phyloP scores from a whole-genome alignment of 2,888 invertebrate species.

The Epistrophe grossulariae region DNA sequence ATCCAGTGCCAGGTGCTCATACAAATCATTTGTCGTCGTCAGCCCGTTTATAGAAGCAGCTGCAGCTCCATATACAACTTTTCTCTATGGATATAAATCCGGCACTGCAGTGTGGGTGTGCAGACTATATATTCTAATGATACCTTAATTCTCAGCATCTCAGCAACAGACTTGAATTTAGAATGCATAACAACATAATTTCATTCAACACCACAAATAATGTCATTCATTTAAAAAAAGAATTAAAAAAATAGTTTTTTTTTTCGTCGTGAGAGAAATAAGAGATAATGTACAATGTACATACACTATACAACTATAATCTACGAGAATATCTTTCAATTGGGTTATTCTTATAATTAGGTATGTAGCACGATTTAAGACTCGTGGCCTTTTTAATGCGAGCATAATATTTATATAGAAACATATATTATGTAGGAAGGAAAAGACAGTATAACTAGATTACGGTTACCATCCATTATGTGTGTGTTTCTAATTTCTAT shows the following conservation, averaged over 20 bases:
- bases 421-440: neutral
- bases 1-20: no score
- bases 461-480: neutral
- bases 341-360: conserved; percentile 41
- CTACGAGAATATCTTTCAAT: conserved; percentile 61
- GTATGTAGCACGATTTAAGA: conserved; percentile 19
- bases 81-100: neutral
- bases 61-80: no score
- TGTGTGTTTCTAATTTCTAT: neutral
- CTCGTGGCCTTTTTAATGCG: neutral
- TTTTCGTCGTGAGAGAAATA: neutral
- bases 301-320: neutral
- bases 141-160: neutral
- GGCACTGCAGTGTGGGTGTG: neutral
- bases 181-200: conserved; percentile 31
- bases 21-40: no score
- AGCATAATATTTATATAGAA: neutral
- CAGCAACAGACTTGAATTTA: conserved; percentile 39
- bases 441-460: neutral
- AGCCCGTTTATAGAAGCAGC: no score
- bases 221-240: conserved; percentile 37
- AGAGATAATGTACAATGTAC: no score
- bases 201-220: conserved; percentile 65
- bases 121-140: neutral
- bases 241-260: conserved; percentile 29